Conservation (phyloP, 2,888 invertebrate genomes). For the Plebejus melissa region DNA sequence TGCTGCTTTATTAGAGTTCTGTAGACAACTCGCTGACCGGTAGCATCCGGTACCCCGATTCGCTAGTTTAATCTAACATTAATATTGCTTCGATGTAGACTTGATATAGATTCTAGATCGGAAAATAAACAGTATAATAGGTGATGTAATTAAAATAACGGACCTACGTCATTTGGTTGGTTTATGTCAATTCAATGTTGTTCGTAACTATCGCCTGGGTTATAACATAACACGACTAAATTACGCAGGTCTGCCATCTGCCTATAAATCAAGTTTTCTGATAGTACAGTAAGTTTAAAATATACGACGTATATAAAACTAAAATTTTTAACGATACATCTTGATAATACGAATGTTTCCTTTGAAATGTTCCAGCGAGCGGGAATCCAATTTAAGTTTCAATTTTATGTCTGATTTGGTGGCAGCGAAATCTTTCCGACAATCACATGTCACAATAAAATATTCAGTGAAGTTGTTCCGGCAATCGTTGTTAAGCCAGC, state of each 20-base stretch:
- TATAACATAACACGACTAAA: no score
- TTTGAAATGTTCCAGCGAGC: not conserved
- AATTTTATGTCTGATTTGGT: slow-evolving; percentile 22
- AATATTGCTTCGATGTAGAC: no score
- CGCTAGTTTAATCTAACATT: no score
- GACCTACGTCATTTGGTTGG: no score
- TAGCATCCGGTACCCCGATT: not conserved
- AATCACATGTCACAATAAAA: slow-evolving; percentile 32
- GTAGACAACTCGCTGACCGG: not conserved
- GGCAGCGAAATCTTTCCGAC: slow-evolving; percentile 16
- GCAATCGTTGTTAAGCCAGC: slow-evolving; percentile 31
- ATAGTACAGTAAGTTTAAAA: not conserved
- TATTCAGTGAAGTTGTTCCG: slow-evolving; percentile 34
- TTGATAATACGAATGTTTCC: not conserved
- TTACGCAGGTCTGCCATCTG: no score
- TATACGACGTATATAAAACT: not conserved
- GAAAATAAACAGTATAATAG: no score
- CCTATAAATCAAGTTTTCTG: no score
- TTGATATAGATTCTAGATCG: no score
- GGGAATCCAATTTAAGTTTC: slow-evolving; percentile 23
- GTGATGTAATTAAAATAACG: no score
- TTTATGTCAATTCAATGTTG: no score
- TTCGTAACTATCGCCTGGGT: no score
- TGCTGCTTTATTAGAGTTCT: slow-evolving; percentile 12
- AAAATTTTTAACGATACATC: not conserved